phyloP scores from a whole-genome alignment of 2,797 vertebrate species.

The Salmo trutta region DNA sequence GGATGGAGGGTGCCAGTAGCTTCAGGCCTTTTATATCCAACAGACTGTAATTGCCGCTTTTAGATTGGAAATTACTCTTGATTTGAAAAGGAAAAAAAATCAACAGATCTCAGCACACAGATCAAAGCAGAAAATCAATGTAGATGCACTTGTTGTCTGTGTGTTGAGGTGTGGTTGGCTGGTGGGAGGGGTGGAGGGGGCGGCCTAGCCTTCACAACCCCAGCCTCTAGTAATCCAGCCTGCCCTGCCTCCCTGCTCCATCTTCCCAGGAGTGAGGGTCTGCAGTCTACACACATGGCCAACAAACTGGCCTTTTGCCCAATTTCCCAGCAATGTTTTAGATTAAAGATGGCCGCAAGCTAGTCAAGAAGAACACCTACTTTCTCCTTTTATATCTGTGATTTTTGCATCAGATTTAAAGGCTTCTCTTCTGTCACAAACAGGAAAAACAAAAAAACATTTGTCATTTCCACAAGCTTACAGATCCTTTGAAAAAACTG shows the following conservation, averaged over 20 bases:
- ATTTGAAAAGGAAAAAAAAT: slow-evolving; percentile 18
- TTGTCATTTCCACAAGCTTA: slow-evolving; percentile 22
- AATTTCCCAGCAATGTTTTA: slow-evolving; percentile 15
- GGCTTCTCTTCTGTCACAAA: slow-evolving; percentile 23
- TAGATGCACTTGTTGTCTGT: not conserved
- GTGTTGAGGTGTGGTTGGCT: not conserved
- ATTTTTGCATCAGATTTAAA: slow-evolving; percentile 13
- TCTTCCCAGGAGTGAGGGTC: not conserved
- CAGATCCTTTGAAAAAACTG: slow-evolving; percentile 3
- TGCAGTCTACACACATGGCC: slow-evolving; percentile 14
- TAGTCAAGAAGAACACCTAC: slow-evolving; percentile 8
- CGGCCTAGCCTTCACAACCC: not conserved
- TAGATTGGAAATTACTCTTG: slow-evolving; percentile 37
- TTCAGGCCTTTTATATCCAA: slow-evolving; percentile 19
- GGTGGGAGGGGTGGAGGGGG: not conserved
- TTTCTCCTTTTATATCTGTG: not conserved
- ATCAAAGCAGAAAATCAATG: slow-evolving; percentile 16
- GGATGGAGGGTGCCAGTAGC: slow-evolving; percentile 16
- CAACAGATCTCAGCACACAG: slow-evolving; percentile 15
- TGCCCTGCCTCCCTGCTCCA: not conserved
- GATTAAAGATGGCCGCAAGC: slow-evolving; percentile 22
- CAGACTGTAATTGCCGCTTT: slow-evolving; percentile 34
- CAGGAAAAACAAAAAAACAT: slow-evolving; percentile 24
- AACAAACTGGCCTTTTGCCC: slow-evolving; percentile 8
- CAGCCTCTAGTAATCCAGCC: not conserved